Evolutionary conservation across 2,888 invertebrate species (phyloP).

Genomic region (Mesorhabditis spiculigera): DNA sequence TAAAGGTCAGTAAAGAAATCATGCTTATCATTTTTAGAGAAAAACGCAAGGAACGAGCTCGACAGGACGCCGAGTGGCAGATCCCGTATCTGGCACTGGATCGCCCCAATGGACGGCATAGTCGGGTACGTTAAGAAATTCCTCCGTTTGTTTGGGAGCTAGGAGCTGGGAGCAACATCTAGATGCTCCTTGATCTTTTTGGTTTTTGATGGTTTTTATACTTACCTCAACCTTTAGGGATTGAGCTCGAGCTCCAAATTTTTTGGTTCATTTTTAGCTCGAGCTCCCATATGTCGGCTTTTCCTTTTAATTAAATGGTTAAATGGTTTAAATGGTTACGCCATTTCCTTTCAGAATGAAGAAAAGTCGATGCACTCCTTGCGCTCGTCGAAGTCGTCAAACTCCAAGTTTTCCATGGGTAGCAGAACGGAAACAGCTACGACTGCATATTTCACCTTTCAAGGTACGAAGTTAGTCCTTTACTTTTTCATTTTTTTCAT

Average conservation of each 20-base stretch:
- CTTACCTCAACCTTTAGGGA: no score
- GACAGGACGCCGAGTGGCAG: conserved; percentile 34
- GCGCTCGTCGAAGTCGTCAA: conserved; percentile 8
- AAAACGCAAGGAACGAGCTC: conserved; percentile 28
- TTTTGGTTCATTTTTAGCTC: no score
- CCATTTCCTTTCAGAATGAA: background rate
- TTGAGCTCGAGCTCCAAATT: no score
- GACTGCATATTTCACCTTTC: conserved; percentile 1
- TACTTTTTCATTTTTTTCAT: background rate
- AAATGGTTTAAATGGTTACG: no score
- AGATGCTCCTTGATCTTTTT: no score
- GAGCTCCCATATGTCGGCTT: no score
- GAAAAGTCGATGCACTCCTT: background rate
- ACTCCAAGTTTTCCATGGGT: conserved; percentile 13
- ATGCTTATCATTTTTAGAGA: conserved; percentile 18
- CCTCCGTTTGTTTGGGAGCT: no score
- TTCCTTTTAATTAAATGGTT: no score
- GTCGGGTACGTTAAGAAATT: background rate
- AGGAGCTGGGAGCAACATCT: no score
- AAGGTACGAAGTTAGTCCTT: background rate
- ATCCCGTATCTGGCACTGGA: conserved; percentile 22
- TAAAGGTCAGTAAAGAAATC: background rate
- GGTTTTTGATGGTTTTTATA: no score
- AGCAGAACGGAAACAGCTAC: background rate
- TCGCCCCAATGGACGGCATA: background rate